phyloP scores from a whole-genome alignment of 2,797 vertebrate species.

The Mionectes olivaceus region DNA sequence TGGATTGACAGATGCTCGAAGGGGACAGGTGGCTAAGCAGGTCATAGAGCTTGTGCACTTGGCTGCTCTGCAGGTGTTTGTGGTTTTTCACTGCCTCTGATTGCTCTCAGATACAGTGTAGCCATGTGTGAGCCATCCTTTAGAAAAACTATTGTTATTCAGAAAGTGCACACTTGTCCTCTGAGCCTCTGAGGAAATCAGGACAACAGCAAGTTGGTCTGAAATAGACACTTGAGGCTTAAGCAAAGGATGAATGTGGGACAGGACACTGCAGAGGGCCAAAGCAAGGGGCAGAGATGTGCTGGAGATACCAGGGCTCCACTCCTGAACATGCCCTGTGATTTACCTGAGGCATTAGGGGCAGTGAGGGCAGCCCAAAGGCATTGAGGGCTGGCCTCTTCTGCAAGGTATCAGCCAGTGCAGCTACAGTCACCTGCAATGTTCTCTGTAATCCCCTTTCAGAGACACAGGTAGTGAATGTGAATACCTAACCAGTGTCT shows the following conservation, averaged over 20 bases:
- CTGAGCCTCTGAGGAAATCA: background rate
- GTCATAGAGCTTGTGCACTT: background rate
- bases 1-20: background rate
- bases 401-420: background rate
- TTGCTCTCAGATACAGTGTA: background rate
- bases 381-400: background rate
- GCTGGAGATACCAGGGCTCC: background rate
- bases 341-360: background rate
- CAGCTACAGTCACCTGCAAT: background rate
- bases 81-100: background rate
- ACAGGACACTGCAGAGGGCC: background rate
- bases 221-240: background rate
- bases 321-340: background rate
- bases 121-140: background rate
- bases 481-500: background rate
- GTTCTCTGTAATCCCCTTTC: background rate
- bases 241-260: background rate
- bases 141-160: background rate
- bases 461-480: fast-evolving
- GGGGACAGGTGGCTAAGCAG: background rate
- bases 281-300: background rate
- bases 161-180: background rate
- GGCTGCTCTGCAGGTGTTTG: background rate
- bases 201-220: background rate
- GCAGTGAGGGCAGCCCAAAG: background rate